phyloP scores from a whole-genome alignment of 2,113 vertebrate species.

The Microcebus jonahi region DNA sequence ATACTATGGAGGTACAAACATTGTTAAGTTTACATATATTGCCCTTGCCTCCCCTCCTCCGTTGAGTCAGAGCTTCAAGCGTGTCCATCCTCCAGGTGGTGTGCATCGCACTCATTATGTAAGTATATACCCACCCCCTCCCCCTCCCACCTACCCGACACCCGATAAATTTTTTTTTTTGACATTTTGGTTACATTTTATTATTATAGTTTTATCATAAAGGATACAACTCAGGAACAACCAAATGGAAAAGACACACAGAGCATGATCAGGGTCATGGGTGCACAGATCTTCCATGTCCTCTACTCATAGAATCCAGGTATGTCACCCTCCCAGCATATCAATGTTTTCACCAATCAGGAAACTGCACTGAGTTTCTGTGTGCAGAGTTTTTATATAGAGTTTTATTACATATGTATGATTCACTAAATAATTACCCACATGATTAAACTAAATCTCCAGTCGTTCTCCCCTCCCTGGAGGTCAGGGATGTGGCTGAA shows the following conservation, averaged over 20 bases:
- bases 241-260: background rate
- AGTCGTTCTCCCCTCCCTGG: background rate
- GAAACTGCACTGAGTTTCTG: background rate
- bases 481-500: background rate
- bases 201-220: conserved; percentile 6
- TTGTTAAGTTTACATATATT: too few relatives aligned
- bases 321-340: background rate
- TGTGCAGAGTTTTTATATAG: background rate
- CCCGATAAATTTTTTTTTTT: too few relatives aligned
- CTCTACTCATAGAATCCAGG: background rate
- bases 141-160: too few relatives aligned
- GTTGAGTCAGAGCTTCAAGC: too few relatives aligned
- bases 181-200: background rate
- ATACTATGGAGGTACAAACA: too few relatives aligned
- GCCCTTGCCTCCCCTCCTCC: too few relatives aligned
- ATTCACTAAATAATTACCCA: background rate
- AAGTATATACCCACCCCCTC: too few relatives aligned
- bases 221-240: background rate
- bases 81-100: too few relatives aligned
- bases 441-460: background rate
- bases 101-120: too few relatives aligned
- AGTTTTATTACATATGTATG: background rate
- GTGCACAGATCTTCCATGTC: background rate
- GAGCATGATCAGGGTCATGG: too few relatives aligned
- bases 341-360: background rate